phyloP scores from a whole-genome alignment of 2,888 invertebrate species.

The Melolontha melolontha region DNA sequence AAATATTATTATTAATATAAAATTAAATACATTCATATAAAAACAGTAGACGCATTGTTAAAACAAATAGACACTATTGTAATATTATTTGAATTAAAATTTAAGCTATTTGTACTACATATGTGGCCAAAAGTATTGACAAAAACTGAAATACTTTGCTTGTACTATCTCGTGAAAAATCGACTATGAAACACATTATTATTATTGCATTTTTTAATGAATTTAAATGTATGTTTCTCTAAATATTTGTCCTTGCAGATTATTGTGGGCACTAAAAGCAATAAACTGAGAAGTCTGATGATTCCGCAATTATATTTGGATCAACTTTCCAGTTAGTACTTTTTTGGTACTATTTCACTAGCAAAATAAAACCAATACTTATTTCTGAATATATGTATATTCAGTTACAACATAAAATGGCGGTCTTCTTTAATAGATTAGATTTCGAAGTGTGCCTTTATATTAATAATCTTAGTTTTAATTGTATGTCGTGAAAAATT shows the following conservation, averaged over 20 bases:
- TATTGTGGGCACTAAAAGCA: constrained; percentile 54
- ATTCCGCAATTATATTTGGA: constrained; percentile 19
- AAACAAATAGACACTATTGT: too few relatives aligned
- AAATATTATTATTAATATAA: too few relatives aligned
- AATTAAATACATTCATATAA: too few relatives aligned
- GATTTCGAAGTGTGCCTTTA: constrained; percentile 31
- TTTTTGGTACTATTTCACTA: neutral
- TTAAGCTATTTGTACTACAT: too few relatives aligned
- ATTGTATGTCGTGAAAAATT: constrained; percentile 3
- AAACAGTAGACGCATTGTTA: too few relatives aligned
- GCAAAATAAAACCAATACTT: neutral
- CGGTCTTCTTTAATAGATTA: constrained; percentile 7
- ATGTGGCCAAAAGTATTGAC: too few relatives aligned
- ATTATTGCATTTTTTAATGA: too few relatives aligned
- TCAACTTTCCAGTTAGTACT: constrained; percentile 11
- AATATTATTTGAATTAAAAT: too few relatives aligned
- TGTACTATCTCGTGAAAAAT: too few relatives aligned
- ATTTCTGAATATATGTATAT: neutral
- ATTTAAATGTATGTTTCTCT: neutral
- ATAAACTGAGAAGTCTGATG: constrained; percentile 47
- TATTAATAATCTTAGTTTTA: constrained; percentile 18
- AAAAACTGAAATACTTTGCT: too few relatives aligned
- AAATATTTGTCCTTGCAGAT: constrained; percentile 49
- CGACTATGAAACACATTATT: too few relatives aligned
- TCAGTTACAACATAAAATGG: constrained; percentile 14